phyloP scores from a whole-genome alignment of 2,113 vertebrate species.

The Trichomycterus rosablanca region DNA sequence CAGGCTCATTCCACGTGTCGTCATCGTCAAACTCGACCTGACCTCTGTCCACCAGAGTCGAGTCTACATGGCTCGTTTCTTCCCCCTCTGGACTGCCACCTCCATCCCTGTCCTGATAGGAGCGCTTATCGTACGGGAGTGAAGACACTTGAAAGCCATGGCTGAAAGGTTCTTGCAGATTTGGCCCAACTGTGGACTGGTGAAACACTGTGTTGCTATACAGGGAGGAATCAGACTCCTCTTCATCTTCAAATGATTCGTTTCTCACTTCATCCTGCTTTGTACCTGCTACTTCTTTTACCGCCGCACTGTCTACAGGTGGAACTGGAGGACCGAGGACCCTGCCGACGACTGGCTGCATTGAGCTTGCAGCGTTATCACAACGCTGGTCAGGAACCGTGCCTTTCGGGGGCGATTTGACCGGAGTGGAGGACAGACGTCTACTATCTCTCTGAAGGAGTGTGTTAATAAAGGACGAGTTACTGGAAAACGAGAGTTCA shows the following conservation, averaged over 20 bases:
- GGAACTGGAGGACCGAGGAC: not conserved
- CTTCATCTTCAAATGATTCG: constrained; percentile 4
- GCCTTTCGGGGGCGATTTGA: constrained; percentile 64
- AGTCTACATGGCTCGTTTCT: constrained; percentile 52
- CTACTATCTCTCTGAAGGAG: constrained; percentile 33
- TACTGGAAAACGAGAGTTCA: constrained; percentile 94
- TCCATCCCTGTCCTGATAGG: constrained; percentile 58
- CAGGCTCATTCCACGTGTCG: constrained; percentile 86
- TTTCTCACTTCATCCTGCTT: not conserved
- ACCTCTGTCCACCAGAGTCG: constrained; percentile 53
- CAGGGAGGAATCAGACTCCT: constrained; percentile 41
- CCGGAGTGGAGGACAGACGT: constrained; percentile 87
- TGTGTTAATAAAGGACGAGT: constrained; percentile 82
- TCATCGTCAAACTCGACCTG: constrained; percentile 84
- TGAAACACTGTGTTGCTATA: constrained; percentile 51
- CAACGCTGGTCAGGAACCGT: not conserved
- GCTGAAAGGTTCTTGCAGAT: constrained; percentile 34
- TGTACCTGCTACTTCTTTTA: not conserved
- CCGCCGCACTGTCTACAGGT: not conserved
- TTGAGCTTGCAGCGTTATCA: not conserved
- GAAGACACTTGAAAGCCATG: constrained; percentile 47
- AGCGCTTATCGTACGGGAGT: constrained; percentile 60
- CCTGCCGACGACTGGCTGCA: not conserved
- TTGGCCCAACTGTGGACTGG: not conserved
- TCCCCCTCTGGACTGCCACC: constrained; percentile 26